phyloP scores from a whole-genome alignment of 2,113 vertebrate species.

The Prietella phreatophila region DNA sequence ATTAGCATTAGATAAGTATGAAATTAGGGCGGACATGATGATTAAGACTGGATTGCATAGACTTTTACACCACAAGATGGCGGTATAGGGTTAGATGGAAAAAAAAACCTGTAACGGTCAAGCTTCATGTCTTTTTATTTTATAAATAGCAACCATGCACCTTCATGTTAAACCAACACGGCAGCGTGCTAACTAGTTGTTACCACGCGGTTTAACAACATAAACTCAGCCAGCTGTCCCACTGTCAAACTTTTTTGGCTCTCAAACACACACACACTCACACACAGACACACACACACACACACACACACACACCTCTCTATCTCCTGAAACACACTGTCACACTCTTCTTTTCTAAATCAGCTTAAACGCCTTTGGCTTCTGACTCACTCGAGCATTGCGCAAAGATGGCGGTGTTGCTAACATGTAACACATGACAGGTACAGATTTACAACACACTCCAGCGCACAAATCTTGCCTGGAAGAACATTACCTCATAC shows the following conservation, averaged over 20 bases:
- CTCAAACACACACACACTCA: neutral
- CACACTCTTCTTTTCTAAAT: neutral
- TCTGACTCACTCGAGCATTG: no score
- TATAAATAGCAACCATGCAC: no score
- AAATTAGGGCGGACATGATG: neutral
- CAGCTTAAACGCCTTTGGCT: neutral
- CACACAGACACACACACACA: neutral
- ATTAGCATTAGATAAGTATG: neutral
- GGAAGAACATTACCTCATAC: neutral
- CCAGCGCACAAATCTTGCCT: neutral
- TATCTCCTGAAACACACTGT: conserved; percentile 2
- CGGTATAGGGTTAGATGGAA: neutral
- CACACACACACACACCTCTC: neutral
- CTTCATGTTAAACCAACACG: neutral
- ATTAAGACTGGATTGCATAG: neutral
- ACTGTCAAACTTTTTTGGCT: neutral
- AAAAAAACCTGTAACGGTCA: neutral
- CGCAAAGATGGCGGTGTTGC: neutral
- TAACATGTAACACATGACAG: neutral
- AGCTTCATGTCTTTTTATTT: neutral
- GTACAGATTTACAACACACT: neutral
- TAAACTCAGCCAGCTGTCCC: neutral
- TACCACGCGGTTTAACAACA: neutral
- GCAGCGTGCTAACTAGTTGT: neutral
- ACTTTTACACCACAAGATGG: neutral